These are phyloP conservation scores for Myzus persicae DNA, from an alignment of 1,140 invertebrate species.

Conservation along the genomic window DNA sequence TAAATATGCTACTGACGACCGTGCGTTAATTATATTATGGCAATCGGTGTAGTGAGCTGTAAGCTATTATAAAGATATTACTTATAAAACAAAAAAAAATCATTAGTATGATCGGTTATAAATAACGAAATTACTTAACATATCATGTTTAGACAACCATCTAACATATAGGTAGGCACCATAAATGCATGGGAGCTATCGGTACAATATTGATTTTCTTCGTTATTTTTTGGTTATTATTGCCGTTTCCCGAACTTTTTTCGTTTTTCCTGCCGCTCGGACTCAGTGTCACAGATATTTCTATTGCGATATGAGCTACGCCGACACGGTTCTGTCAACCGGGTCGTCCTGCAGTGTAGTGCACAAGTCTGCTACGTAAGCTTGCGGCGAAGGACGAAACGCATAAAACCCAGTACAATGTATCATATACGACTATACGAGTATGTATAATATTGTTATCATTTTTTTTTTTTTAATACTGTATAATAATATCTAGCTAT, in stretches of 20 bases:
- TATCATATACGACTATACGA: no score
- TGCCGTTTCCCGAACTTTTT: not conserved
- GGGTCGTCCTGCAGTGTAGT: no score
- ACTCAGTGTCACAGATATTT: not conserved
- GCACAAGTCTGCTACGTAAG: not conserved
- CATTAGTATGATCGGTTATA: not conserved
- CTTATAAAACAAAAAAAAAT: not conserved
- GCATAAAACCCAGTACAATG: no score
- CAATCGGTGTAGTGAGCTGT: not conserved
- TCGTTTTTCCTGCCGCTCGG: not conserved
- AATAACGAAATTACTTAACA: not conserved
- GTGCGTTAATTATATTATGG: no score
- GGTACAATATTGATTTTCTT: not conserved
- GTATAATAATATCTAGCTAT: not conserved
- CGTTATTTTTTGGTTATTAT: not conserved
- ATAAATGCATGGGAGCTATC: not conserved
- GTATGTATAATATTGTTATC: not conserved
- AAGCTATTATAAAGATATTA: not conserved
- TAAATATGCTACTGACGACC: no score
- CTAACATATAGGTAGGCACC: no score
- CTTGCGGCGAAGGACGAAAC: not conserved
- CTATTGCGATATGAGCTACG: not conserved
- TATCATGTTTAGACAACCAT: not conserved
- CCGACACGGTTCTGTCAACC: not conserved
- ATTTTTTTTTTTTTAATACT: not conserved